Base-by-base conservation (phyloP, 2,888 invertebrate genomes). In the Dichetophora obliterata region DNA sequence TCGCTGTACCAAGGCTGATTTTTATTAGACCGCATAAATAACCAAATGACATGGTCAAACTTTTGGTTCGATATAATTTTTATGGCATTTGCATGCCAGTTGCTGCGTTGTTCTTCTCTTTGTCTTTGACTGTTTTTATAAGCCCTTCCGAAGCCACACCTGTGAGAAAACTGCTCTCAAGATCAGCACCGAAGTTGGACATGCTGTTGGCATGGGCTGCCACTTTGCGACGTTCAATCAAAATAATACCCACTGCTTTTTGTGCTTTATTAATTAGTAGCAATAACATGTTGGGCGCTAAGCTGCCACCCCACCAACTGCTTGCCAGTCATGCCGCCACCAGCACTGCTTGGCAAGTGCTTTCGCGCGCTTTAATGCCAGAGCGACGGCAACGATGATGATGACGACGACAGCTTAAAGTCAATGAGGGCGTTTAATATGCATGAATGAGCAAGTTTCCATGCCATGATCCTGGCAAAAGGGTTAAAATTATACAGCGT, bases 371-470 rank as follows among this genome's bases (percentile, higher is more conserved):
- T 74, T 74, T 57, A 73, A 65, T 50, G 22, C 59, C 57, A 57
- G 24, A 14, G 19, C n/a, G 27, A 24, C 8, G 9, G 43, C 19
- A 24, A 66, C 14, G 34, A 11, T 57, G n/a, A 57, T 68, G 50
- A 50, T 22, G 50, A 50, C 16, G 50, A 50, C 50, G 68, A 68
- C 43, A 43, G 43, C 43, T 43, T 9, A 43, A 54, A 65, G 74
- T 74, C 74, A 74, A 74, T 66, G 74, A 74, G 66, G 54, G 65
- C 74, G 74, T 66, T 74, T 74, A 74, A 74, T 74, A 66, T 74
- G 74, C 74, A 74, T 74, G 74, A 74, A 66, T 66, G 66, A 65
- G 66, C 66, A 59, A 8, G 24, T 61, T 50, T 61, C 43, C 27
- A 63, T 63, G 72, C 61, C 52, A 52, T 31, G 72, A 73, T 61